Percentiles rank a stretch among this genome's conserved stretches.
These are phyloP conservation scores for Orthosia incerta DNA, from an alignment of 2,888 invertebrate genomes.

Conservation along the genomic window DNA sequence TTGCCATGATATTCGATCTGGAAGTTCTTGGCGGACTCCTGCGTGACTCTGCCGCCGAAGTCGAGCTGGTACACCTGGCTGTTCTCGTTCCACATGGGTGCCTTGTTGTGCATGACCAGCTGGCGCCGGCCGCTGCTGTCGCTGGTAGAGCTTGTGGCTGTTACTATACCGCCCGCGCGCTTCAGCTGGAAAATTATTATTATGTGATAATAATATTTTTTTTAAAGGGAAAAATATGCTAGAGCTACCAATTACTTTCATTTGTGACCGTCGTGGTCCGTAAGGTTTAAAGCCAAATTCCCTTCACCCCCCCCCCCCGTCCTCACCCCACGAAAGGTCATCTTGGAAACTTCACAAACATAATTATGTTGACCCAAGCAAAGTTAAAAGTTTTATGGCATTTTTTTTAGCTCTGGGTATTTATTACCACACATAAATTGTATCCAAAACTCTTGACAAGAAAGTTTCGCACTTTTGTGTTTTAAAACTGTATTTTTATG, in stretches of 20 bases:
- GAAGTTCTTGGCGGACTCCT: slow-evolving; percentile 99
- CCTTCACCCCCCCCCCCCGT: no score
- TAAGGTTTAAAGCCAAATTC: no score
- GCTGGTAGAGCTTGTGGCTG: slow-evolving; percentile 44
- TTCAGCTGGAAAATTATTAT: slow-evolving; percentile 92
- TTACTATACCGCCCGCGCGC: slow-evolving; percentile 87
- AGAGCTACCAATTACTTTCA: no score
- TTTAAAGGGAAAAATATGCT: no score
- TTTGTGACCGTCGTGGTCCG: no score
- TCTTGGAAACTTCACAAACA: background rate
- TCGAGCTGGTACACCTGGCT: slow-evolving; percentile 99
- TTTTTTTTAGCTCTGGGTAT: slow-evolving; percentile 1
- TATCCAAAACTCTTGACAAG: slow-evolving; percentile 8
- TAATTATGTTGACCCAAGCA: background rate
- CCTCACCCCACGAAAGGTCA: background rate
- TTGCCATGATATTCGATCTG: slow-evolving; percentile 99
- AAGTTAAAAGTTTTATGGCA: background rate
- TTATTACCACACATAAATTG: slow-evolving; percentile 9
- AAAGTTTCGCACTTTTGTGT: slow-evolving; percentile 7
- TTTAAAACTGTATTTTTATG: background rate
- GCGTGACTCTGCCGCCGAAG: slow-evolving; percentile 99
- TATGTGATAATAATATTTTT: no score
- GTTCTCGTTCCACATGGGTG: slow-evolving; percentile 99
- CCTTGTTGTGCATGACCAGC: slow-evolving; percentile 99
- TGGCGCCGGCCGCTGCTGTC: slow-evolving; percentile 91